These are phyloP conservation scores for Rhynchomys soricoides DNA, from an alignment of 2,113 vertebrate genomes.

Conservation along the genomic window DNA sequence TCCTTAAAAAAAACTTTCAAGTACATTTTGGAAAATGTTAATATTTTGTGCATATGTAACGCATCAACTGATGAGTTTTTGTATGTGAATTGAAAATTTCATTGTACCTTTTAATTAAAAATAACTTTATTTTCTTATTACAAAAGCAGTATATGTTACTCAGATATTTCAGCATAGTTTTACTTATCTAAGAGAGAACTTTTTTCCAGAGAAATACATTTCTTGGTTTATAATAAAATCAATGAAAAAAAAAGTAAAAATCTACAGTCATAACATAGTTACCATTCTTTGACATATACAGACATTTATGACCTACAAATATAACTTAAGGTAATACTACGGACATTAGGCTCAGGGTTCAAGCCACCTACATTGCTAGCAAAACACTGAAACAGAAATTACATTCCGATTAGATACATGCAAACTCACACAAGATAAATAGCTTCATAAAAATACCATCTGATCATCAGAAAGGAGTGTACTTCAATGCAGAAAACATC, in stretches of 20 bases:
- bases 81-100: constrained; percentile 43
- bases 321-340: constrained; percentile 49
- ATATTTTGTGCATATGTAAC: background rate
- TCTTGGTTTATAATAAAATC: constrained; percentile 61
- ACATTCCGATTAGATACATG: constrained; percentile 67
- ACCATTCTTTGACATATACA: constrained; percentile 46
- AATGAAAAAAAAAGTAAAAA: constrained; percentile 32
- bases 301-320: background rate
- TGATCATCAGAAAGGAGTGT: constrained; percentile 31
- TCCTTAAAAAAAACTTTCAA: constrained; percentile 36
- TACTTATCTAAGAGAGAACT: constrained; percentile 63
- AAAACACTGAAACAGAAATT: constrained; percentile 20
- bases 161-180: constrained; percentile 63
- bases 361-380: constrained; percentile 28
- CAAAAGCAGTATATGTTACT: constrained; percentile 63
- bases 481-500: background rate
- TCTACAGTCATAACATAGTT: background rate
- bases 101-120: constrained; percentile 61
- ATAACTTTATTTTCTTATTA: constrained; percentile 71
- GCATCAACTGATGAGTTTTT: background rate
- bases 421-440: constrained; percentile 66
- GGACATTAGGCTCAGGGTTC: constrained; percentile 27
- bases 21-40: background rate
- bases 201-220: constrained; percentile 62
- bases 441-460: constrained; percentile 39